These are phyloP conservation scores for Drosophila truncata DNA, from an alignment of 1,140 invertebrate species.

Conservation along the genomic window DNA sequence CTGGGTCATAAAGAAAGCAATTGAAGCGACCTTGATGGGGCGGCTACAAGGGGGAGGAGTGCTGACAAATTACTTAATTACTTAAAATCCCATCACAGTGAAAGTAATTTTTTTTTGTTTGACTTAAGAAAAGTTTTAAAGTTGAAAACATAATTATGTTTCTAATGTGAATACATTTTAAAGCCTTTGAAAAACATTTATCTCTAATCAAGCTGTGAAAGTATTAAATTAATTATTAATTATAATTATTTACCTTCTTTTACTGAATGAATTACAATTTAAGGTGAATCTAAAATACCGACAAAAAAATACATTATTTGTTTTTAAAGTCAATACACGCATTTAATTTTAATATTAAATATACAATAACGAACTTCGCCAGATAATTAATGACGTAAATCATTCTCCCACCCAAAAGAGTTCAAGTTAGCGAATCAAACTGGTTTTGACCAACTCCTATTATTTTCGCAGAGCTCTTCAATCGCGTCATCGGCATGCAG, in stretches of 20 bases:
- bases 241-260: too few species aligned
- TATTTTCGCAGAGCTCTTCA: constrained; percentile 85
- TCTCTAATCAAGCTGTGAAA: too few species aligned
- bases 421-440: constrained; percentile 31
- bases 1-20: constrained; percentile 63
- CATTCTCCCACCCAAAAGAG: constrained; percentile 49
- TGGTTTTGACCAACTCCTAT: constrained; percentile 42
- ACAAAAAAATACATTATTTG: background rate
- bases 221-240: too few species aligned
- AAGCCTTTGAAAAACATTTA: background rate
- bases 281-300: too few species aligned
- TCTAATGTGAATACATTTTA: too few species aligned
- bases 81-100: background rate
- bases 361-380: background rate
- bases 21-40: constrained; percentile 53
- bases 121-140: background rate
- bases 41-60: background rate
- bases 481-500: constrained; percentile 85
- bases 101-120: too few species aligned
- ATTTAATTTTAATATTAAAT: background rate
- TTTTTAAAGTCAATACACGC: too few species aligned
- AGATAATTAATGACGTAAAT: constrained; percentile 56
- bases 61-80: constrained; percentile 2
- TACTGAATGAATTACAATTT: background rate
- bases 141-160: background rate